Base-by-base conservation (phyloP, 2,888 invertebrate species). In the Acleris holmiana region DNA sequence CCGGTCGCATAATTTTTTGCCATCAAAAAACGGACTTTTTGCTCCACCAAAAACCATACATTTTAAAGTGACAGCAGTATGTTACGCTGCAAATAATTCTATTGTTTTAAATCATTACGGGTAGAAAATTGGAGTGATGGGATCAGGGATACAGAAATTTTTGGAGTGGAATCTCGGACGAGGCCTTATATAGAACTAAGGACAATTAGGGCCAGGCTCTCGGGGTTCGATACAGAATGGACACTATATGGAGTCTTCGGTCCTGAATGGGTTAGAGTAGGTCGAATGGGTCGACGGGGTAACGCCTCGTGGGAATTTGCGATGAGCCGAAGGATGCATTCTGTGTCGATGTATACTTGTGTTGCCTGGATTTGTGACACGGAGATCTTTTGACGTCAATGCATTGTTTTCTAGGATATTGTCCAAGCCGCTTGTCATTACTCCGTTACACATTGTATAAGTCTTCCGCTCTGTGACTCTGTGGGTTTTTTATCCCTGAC, bases 111-210 rank as follows among this genome's bases (percentile, higher is more conserved):
- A 68, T 70, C 68, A 67, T 70, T 66, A 70, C 66, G 61, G 55
- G 47, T 47, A 59, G 65, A 53, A 61, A 58, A 67, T 47, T 67
- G 55, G 66, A 66, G 40, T 66, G 68, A 70, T 70, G 63, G 58
- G 64, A 67, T 67, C 68, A 48, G 53, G 40, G 19, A 6, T 19
- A 29, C 60, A 35, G 46, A 60, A 60, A 60, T 60, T 44, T 55
- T 15, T n/a, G 67, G 62, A 71, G 69, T 66, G 79, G 84, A 81
- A 84, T 84, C 77, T 72, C 61, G 70, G 69, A 61, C 68, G 66
- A 63, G 17, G 19, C 84, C 84, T 71, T 85, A 78, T 84, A 80
- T 71, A 77, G 83, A 55, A 25, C 41, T 54, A 40, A 51, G 44
- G 15, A 15, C 6, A 44, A 7, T 15, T 17, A 17, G 35, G 13